These are phyloP conservation scores for Zygothrica quintamaculata DNA, from an alignment of 2,888 invertebrate species.

Conservation along the genomic window DNA sequence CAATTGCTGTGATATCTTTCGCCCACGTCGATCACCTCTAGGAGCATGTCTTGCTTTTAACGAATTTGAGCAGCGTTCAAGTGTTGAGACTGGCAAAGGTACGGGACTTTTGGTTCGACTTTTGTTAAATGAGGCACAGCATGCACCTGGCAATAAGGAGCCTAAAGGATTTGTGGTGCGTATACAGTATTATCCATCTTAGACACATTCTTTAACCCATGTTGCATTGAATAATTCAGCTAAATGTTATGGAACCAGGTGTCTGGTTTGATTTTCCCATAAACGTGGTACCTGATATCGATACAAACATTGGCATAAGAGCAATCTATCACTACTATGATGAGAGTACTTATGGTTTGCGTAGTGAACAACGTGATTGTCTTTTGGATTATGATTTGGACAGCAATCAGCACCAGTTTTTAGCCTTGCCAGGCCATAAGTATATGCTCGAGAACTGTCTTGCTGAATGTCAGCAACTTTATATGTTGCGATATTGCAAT, in stretches of 20 bases:
- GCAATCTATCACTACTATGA: constrained; percentile 69
- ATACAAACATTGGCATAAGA: constrained; percentile 61
- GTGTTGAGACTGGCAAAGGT: constrained; percentile 43
- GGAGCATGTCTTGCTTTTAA: constrained; percentile 85
- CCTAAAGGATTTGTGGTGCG: constrained; percentile 65
- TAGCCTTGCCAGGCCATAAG: constrained; percentile 64
- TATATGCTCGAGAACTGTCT: constrained; percentile 80
- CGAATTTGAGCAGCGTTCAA: constrained; percentile 55
- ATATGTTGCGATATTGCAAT: constrained; percentile 75
- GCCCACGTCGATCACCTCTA: constrained; percentile 83
- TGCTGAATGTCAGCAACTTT: constrained; percentile 78
- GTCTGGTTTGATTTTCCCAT: constrained; percentile 70
- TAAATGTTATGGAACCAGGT: constrained; percentile 63
- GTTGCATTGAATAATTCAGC: too few species aligned
- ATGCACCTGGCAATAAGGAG: constrained; percentile 56
- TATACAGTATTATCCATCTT: too few species aligned
- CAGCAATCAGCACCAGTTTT: constrained; percentile 39
- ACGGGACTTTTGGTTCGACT: constrained; percentile 68
- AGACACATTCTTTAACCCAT: too few species aligned
- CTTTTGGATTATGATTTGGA: constrained; percentile 71
- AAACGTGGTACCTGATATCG: constrained; percentile 54
- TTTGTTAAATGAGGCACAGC: constrained; percentile 54
- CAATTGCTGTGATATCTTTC: constrained; percentile 85
- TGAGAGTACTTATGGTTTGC: constrained; percentile 53
- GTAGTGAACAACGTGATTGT: constrained; percentile 66